phyloP scores from a whole-genome alignment of 2,888 invertebrate genomes.

The Rutpela maculata region DNA sequence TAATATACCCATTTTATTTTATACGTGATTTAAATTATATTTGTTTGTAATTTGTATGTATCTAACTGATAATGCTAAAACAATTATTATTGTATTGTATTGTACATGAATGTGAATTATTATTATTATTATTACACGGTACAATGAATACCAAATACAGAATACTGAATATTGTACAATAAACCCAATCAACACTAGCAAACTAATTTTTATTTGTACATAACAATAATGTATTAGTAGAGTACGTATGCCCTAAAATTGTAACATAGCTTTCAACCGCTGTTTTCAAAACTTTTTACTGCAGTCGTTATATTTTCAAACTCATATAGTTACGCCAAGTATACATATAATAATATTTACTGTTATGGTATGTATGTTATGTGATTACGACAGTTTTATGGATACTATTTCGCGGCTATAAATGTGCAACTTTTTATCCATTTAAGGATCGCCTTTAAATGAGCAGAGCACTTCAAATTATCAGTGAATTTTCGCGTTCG shows the following conservation, averaged over 20 bases:
- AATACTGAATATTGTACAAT: no score
- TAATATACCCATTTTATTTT: no score
- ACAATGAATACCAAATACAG: no score
- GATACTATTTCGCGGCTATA: slow-evolving; percentile 14
- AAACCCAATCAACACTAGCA: background rate
- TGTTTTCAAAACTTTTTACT: slow-evolving; percentile 33
- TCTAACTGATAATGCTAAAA: no score
- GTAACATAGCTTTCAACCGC: slow-evolving; percentile 22
- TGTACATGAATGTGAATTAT: no score
- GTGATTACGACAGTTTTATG: slow-evolving; percentile 32
- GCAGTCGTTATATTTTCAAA: slow-evolving; percentile 33
- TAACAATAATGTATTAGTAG: background rate
- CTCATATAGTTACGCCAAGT: slow-evolving; percentile 31
- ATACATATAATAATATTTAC: slow-evolving; percentile 36
- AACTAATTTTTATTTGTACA: background rate
- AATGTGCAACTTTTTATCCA: slow-evolving; percentile 31
- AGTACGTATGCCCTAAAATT: slow-evolving; percentile 26
- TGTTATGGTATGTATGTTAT: slow-evolving; percentile 32
- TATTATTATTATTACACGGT: no score
- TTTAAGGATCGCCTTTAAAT: slow-evolving; percentile 4
- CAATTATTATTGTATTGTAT: no score
- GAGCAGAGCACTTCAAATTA: background rate
- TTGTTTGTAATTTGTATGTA: no score
- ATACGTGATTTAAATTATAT: no score
- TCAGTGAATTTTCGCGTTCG: background rate